Evolutionary conservation across 2,113 vertebrate species (phyloP), one percentile per base, ranked within the genome.

Genomic region (Nyctibius bracteatus): DNA sequence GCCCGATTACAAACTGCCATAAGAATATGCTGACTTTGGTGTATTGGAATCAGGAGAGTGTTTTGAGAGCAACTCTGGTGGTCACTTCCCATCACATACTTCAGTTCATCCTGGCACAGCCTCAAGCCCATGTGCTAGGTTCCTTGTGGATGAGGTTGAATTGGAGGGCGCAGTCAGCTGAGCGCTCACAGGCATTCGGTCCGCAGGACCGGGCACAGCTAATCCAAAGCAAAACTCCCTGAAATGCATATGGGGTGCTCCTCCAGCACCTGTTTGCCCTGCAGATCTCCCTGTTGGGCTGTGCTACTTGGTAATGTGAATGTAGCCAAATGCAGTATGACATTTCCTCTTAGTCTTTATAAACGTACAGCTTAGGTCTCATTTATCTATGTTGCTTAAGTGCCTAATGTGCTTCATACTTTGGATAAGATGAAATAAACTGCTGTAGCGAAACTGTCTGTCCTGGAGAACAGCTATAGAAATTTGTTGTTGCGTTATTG

Each of bases 111-210:
- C 15, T 33, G 28, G 8, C n/a, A 37, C 22, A 43, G 18, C 21
- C 18, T 47, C 3, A 3, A 47, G 37, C 14, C 3, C 1, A 2
- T 12, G 5, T 1, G 1, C 37, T 3, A 12, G 8, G 10, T n/a
- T 90, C 18, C 21, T 84, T 28, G 1, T 25, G 54, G 21, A 4
- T n/a, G 44, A 46, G 44, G 27, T 5, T 23, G n/a, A 58, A 30
- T 24, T 24, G 47, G 55, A 82, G 67, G 24, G 41, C 1, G 1
- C 49, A 25, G 21, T 57, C 1, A 1, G 24, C 37, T 25, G 44
- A 23, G 35, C 1, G 1, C 37, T 57, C 16, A 0, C 0, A 0
- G 25, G 33, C 19, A 0, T 17, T 44, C 5, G 3, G 15, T 6
- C 33, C 24, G 0, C 9, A 21, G 46, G 43, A 35, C 37, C 3